Evolutionary conservation across 2,888 invertebrate genomes (phyloP), one percentile per base, ranked within the genome.

Genomic region (Tiliacea citrago): DNA sequence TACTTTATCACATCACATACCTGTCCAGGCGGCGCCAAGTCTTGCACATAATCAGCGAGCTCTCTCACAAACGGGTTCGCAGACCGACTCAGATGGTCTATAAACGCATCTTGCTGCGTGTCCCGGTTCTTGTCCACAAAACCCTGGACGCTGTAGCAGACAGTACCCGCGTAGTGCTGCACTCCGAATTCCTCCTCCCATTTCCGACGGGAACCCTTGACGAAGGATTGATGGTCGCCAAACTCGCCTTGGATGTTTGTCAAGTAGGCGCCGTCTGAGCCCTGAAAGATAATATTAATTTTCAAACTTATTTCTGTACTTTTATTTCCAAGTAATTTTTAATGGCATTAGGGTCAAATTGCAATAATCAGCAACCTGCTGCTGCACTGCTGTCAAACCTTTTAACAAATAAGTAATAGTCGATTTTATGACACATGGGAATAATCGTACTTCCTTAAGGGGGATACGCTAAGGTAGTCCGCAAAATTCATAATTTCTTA

Each of bases 101-200:
- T 99, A 90, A 99, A 98, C 1, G 99, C 98, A 90, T 99, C 99
- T 92, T 99, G 99, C 91, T 99, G 99, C 0, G 98, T 98, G 90
- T 99, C 99, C 13, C 99, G 96, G 93, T 99, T 99, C 95, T 99
- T 99, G 91, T 99, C 99, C 2, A 99, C 98, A 93, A 99, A 96
- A 29, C 99, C 98, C 79, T 98, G 97, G 97, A 88, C 96, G 85
- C 96, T 96, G 93, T 99, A 99, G 2, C 98, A 98, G n/a, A 99
- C 99, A 74, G 97, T 97, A 16, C 99, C 99, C 0, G 99, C 99
- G 92, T 99, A 99, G 92, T 99, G 99, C 81, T 97, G 97, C 2
- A 99, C 98, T 0, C 98, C 98, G 90, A 99, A 99, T 93, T 99
- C 98, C 18, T 98, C 98, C 92, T 99, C 98, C 99, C 99, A 99